A percentile compares a stretch with the other conserved stretches of the same genome.
Conservation (phyloP, 2,113 vertebrate genomes). For the Phalacrocorax aristotelis region DNA sequence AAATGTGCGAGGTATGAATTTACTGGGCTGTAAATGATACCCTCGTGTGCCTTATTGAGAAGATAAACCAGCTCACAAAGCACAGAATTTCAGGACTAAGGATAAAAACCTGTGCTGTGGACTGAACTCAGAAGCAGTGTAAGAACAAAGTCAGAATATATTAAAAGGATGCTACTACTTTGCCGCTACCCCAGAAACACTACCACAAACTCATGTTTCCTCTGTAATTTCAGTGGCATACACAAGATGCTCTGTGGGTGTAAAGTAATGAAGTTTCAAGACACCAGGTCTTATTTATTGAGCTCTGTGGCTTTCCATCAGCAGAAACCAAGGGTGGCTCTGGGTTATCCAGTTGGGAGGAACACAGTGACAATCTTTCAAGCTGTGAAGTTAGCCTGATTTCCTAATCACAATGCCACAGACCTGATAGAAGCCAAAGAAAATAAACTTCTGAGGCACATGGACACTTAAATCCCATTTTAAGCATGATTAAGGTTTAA, state of each 20-base stretch:
- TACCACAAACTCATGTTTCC: background rate
- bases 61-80: constrained; percentile 37
- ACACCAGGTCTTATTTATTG: background rate
- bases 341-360: background rate
- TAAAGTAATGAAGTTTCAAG: background rate
- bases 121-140: background rate
- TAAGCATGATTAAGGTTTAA: background rate
- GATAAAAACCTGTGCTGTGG: background rate
- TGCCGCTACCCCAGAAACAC: background rate
- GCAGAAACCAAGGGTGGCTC: background rate
- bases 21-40: constrained; percentile 39
- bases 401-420: background rate
- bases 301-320: background rate
- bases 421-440: background rate
- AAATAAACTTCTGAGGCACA: background rate
- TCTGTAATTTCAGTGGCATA: background rate
- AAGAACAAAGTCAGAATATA: background rate
- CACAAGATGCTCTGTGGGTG: background rate
- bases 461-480: background rate
- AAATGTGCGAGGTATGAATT: background rate
- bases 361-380: background rate
- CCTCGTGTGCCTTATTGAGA: background rate
- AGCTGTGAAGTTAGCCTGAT: background rate
- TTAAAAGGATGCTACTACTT: background rate
- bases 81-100: background rate